Conservation (phyloP, 2,797 vertebrate species). For the Decapterus maruadsi region DNA sequence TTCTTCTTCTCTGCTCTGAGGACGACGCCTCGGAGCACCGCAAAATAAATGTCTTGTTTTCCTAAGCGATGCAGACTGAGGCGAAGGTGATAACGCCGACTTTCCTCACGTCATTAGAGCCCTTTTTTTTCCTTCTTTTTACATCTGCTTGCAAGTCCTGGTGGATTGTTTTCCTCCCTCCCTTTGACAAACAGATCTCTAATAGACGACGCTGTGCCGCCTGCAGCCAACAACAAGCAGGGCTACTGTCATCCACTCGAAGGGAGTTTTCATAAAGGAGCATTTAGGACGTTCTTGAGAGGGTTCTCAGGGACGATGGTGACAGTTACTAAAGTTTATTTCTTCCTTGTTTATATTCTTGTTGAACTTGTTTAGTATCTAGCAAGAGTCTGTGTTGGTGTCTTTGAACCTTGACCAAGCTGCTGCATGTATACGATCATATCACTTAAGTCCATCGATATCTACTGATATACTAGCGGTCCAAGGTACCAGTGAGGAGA, state of each 20-base stretch:
- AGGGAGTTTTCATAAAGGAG: slow-evolving; percentile 1
- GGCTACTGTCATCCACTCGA: slow-evolving; percentile 14
- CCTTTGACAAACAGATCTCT: slow-evolving; percentile 51
- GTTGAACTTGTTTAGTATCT: neutral
- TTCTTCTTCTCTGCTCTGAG: slow-evolving; percentile 25
- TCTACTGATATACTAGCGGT: too few relatives aligned
- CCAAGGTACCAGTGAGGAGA: too few relatives aligned
- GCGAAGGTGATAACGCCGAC: slow-evolving; percentile 62
- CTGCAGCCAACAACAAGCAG: slow-evolving; percentile 34
- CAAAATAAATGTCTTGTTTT: slow-evolving; percentile 61
- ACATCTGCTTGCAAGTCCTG: slow-evolving; percentile 52
- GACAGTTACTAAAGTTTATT: neutral
- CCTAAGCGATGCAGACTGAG: slow-evolving; percentile 54
- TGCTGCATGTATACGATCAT: too few relatives aligned
- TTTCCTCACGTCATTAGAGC: slow-evolving; percentile 61
- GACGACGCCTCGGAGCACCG: slow-evolving; percentile 53
- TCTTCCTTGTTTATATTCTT: neutral
- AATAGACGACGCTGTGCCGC: slow-evolving; percentile 19
- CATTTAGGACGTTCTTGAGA: slow-evolving; percentile 32
- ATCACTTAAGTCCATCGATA: too few relatives aligned
- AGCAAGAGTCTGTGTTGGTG: neutral
- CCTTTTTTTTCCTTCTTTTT: slow-evolving; percentile 24
- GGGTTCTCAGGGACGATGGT: neutral
- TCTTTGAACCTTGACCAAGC: neutral
- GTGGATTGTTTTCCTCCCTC: slow-evolving; percentile 49